Evolutionary conservation across 2,113 vertebrate species (phyloP).

Genomic region (human): DNA sequence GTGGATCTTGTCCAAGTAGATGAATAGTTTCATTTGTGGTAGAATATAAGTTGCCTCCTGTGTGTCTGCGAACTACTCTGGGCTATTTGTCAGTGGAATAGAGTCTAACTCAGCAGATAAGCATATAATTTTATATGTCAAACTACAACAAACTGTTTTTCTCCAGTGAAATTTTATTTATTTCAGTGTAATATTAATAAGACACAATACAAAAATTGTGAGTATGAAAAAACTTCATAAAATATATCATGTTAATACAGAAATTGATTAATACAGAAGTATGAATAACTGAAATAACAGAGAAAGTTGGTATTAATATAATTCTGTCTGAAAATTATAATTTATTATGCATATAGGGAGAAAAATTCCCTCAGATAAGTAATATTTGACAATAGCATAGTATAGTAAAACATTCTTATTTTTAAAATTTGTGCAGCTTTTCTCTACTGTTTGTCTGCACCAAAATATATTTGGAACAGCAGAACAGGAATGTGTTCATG

Average conservation of each 20-base stretch:
- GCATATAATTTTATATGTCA: not conserved
- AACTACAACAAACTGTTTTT: not conserved
- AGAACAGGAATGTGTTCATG: not conserved
- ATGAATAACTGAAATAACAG: not conserved
- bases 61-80: not conserved
- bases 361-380: not conserved
- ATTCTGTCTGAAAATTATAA: not conserved
- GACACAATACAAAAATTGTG: not conserved
- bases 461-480: not conserved
- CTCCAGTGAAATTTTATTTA: not conserved
- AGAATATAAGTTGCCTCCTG: not conserved
- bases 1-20: not conserved
- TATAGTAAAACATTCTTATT: not conserved
- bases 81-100: not conserved
- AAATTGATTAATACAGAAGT: not conserved
- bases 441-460: not conserved
- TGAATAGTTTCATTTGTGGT: not conserved
- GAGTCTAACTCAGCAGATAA: not conserved
- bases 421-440: not conserved
- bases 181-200: not conserved
- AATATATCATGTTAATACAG: not conserved
- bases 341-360: not conserved
- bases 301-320: not conserved
- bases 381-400: not conserved
- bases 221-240: not conserved